Percentiles rank a stretch among this genome's conserved stretches.
Conservation (phyloP, 2,888 invertebrate genomes). For the Limenitis camilla region DNA sequence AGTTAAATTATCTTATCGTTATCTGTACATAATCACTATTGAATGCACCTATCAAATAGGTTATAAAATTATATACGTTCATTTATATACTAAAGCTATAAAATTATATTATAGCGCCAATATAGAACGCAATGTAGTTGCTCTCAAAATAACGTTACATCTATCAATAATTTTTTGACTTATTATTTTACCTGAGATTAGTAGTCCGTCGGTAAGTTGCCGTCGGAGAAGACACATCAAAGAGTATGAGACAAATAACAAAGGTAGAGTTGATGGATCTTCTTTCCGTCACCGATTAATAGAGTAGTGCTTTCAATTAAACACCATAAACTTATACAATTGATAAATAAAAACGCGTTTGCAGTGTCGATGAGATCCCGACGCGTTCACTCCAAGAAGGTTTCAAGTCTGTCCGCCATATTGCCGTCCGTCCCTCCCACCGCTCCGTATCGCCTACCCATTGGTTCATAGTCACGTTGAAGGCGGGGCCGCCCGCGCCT, state of each 20-base stretch:
- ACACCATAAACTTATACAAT: conserved; percentile 34
- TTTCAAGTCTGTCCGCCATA: conserved; percentile 56
- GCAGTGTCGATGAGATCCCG: conserved; percentile 28
- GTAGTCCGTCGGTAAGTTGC: conserved; percentile 36
- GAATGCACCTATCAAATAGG: conserved; percentile 8
- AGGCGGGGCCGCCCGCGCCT: conserved; percentile 52
- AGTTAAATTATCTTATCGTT: background rate
- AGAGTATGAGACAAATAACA: background rate
- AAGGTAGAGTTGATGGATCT: background rate
- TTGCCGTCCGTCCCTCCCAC: conserved; percentile 60
- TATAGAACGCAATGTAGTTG: background rate
- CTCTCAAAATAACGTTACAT: background rate
- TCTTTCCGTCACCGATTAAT: conserved; percentile 27
- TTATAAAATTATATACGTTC: background rate
- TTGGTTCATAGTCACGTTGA: conserved; percentile 41
- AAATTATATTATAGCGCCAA: too few species aligned
- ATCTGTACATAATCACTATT: conserved; percentile 2
- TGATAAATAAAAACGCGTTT: conserved; percentile 28
- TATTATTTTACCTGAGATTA: background rate
- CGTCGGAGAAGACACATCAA: conserved; percentile 33
- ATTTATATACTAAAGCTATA: background rate
- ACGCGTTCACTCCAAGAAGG: conserved; percentile 30
- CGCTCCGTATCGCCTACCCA: conserved; percentile 33
- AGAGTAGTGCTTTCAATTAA: conserved; percentile 42
- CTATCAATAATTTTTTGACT: background rate